phyloP scores from a whole-genome alignment of 2,113 vertebrate genomes.

The Sphyrna mokarran region DNA sequence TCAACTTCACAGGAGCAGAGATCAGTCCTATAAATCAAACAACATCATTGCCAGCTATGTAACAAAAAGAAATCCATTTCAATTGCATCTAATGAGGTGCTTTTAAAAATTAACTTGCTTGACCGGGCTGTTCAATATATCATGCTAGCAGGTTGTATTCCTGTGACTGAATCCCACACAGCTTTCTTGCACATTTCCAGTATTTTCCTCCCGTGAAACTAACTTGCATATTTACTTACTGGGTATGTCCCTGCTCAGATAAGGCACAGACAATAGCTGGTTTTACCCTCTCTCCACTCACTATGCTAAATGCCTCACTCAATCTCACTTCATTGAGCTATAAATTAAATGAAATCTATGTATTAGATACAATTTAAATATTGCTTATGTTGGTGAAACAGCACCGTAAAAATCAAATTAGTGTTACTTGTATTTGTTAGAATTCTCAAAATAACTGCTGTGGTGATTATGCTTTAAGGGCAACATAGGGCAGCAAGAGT shows the following conservation, averaged over 20 bases:
- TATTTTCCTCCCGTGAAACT: not conserved
- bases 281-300: not conserved
- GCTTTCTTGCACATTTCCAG: not conserved
- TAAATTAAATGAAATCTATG: not conserved
- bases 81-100: not conserved
- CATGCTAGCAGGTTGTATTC: not conserved
- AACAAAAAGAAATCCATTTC: not conserved
- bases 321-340: not conserved
- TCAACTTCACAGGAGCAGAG: constrained; percentile 53
- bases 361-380: not conserved
- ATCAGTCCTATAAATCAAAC: constrained; percentile 49
- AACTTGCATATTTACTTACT: not conserved
- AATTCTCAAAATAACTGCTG: not conserved
- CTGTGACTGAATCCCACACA: not conserved
- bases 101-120: not conserved
- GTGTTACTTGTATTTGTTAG: not conserved
- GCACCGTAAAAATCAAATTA: not conserved
- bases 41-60: not conserved
- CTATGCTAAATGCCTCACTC: not conserved
- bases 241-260: not conserved
- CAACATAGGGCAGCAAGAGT: too few species aligned
- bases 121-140: not conserved
- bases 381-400: not conserved
- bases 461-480: too few species aligned
- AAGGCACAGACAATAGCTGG: not conserved